Conservation (phyloP, 1,140 invertebrate species). For the Drosophila mojavensis region DNA sequence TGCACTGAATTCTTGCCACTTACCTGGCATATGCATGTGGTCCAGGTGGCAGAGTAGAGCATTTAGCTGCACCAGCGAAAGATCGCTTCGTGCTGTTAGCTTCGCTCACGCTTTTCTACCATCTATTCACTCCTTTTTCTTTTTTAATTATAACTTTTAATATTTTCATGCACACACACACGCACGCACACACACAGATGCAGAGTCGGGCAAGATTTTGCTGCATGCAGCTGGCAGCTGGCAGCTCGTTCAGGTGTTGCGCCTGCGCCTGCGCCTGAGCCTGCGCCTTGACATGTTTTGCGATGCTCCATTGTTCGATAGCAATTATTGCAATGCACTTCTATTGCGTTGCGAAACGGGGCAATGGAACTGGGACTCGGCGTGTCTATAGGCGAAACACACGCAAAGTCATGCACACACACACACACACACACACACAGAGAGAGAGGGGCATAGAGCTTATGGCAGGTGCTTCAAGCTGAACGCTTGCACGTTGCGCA, state of each 20-base stretch:
- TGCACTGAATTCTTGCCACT: slow-evolving; percentile 26
- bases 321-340: slow-evolving; percentile 77
- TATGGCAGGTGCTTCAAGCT: slow-evolving; percentile 73
- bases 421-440: background rate
- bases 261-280: slow-evolving; percentile 17
- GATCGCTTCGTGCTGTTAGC: slow-evolving; percentile 14
- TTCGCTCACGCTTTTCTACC: slow-evolving; percentile 15
- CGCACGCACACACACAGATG: slow-evolving; percentile 15
- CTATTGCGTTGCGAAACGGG: slow-evolving; percentile 55
- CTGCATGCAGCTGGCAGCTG: slow-evolving; percentile 17
- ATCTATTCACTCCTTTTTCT: slow-evolving; percentile 1
- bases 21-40: slow-evolving; percentile 7
- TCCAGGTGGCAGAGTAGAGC: background rate
- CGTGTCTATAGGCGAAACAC: slow-evolving; percentile 8
- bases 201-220: slow-evolving; percentile 1
- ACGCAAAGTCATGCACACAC: slow-evolving; percentile 1
- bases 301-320: slow-evolving; percentile 67
- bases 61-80: background rate
- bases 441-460: slow-evolving; percentile 17
- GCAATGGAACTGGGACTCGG: slow-evolving; percentile 26
- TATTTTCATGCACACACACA: slow-evolving; percentile 51
- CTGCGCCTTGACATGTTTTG: slow-evolving; percentile 20
- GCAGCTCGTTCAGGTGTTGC: slow-evolving; percentile 19
- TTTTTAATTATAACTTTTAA: slow-evolving; percentile 78
- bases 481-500: slow-evolving; percentile 65